Evolutionary conservation across 2,113 vertebrate species (phyloP).

Genomic region (Pluvialis apricaria): DNA sequence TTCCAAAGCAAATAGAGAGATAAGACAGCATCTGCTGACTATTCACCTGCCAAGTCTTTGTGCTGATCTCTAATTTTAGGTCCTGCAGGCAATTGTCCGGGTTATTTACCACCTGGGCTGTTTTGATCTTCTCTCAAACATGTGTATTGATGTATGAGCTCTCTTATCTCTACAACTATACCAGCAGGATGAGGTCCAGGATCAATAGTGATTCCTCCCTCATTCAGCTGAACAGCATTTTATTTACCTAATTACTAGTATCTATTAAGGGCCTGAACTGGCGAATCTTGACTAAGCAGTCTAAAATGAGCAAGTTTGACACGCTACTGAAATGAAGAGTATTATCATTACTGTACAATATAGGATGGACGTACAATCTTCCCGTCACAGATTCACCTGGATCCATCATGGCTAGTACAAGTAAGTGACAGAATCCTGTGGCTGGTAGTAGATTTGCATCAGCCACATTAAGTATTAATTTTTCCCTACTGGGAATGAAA

Average conservation of each 20-base stretch:
- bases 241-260: background rate
- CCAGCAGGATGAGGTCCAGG: background rate
- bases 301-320: background rate
- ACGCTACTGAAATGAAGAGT: background rate
- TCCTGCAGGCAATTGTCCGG: constrained; percentile 21
- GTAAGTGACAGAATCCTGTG: background rate
- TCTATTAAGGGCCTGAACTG: background rate
- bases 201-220: constrained; percentile 10
- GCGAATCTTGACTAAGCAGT: background rate
- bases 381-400: background rate
- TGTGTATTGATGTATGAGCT: background rate
- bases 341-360: background rate
- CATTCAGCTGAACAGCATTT: background rate
- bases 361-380: background rate
- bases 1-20: constrained; percentile 61
- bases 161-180: background rate
- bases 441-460: background rate
- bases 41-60: constrained; percentile 50
- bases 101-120: constrained; percentile 53
- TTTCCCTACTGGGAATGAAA: background rate
- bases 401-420: background rate
- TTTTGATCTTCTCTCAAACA: background rate
- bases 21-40: constrained; percentile 58
- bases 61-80: constrained; percentile 48
- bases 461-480: background rate